Conservation (phyloP, 2,888 invertebrate genomes). For the Yponomeuta sedellus region DNA sequence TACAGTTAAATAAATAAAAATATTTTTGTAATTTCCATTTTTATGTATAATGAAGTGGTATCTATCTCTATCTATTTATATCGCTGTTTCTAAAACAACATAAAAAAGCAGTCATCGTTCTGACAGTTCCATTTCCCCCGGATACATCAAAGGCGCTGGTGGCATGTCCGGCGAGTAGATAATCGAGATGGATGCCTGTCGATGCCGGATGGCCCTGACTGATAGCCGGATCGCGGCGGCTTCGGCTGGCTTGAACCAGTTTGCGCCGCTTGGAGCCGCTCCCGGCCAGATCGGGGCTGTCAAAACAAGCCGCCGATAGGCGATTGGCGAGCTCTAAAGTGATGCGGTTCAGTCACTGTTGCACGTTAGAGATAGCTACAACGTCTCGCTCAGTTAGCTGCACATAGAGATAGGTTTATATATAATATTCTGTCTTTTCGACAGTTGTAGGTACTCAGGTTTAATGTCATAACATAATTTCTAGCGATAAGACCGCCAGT, state of each 20-base stretch:
- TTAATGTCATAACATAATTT: no score
- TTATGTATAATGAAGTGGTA: no score
- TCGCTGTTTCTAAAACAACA: background rate
- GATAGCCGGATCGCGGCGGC: slow-evolving; percentile 2
- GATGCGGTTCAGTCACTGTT: background rate
- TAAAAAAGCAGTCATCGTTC: background rate
- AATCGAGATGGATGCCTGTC: slow-evolving; percentile 7
- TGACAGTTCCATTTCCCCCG: slow-evolving; percentile 7
- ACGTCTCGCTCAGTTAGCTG: no score
- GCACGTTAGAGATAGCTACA: background rate
- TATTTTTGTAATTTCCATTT: no score
- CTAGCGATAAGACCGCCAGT: no score
- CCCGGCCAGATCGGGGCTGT: background rate
- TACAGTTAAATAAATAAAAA: no score
- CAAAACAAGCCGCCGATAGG: slow-evolving; percentile 1
- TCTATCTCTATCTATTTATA: no score
- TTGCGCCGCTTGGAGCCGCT: background rate
- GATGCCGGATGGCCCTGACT: slow-evolving; percentile 6
- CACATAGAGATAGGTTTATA: no score
- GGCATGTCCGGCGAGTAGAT: background rate
- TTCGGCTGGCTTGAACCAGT: background rate
- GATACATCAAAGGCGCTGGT: background rate
- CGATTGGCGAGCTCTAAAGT: background rate
- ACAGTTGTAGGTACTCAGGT: no score
- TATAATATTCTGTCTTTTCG: no score